Evolutionary conservation across 2,797 vertebrate genomes (phyloP), one percentile per base, ranked within the genome.

Genomic region (Gymnothorax javanicus): DNA sequence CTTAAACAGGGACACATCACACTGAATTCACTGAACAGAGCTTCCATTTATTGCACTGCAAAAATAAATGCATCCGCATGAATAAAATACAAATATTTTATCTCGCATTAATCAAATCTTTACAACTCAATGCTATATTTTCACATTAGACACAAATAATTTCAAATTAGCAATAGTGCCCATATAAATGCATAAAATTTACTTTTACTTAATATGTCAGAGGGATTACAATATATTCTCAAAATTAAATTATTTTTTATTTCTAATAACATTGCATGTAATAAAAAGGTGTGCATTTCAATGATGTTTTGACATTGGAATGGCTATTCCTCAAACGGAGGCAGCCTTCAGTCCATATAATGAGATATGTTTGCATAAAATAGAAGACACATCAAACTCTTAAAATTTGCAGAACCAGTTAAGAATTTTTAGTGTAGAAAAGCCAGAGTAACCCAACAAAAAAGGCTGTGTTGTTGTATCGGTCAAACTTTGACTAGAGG

Each of bases 151-250:
- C 52, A 79, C 17, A 54, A 79, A 54, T 79, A 79, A 15, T 43
- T 43, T 43, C 20, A 79, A 23, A 23, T 54, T 56, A 79, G 75
- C 52, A 56, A 79, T 69, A 82, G 67, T 86, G 87, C 84, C 86
- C 85, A 59, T 27, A 85, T 84, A 85, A 89, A 90, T 87, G 87
- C 79, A 86, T 86, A 89, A 85, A 81, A 79, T 87, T 85, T 82
- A 88, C 83, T 83, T 87, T 85, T 82, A 88, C 75, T 90, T 81
- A 82, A 85, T 87, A 89, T 79, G 75, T 79, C 75, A 79, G 75
- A 90, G 52, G 73, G 43, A 58, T 13, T 87, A 27, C 58, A 81
- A 85, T 82, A 43, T 4, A 57, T 75, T 75, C 75, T 79, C 17
- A 79, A 82, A 84, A 86, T 83, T 25, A 85, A 79, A 33, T 86